A percentile compares a stretch with the other conserved stretches of the same genome.
These are phyloP conservation scores for Drosophila lini DNA, from an alignment of 1,140 invertebrate genomes.

Conservation along the genomic window DNA sequence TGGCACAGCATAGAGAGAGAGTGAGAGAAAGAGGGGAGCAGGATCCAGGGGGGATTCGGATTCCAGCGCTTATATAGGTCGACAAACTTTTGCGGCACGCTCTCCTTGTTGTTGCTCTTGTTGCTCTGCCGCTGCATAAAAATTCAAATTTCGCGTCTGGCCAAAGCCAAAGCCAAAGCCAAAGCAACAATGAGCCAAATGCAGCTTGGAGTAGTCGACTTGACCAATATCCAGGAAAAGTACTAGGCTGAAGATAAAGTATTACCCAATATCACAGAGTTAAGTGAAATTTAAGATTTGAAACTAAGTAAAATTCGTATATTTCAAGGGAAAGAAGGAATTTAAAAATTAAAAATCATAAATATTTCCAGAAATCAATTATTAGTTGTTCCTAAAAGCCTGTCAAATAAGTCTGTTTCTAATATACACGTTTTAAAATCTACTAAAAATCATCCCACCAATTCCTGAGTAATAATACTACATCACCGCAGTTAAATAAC, in stretches of 20 bases:
- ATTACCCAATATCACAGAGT: background rate
- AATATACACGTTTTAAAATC: background rate
- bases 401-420: background rate
- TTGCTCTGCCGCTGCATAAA: conserved; percentile 66
- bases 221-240: conserved; percentile 7
- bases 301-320: background rate
- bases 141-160: conserved; percentile 79
- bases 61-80: conserved; percentile 75
- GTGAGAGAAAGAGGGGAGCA: background rate
- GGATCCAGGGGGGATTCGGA: conserved; percentile 22
- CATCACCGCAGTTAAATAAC: background rate
- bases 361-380: background rate
- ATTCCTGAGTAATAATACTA: background rate
- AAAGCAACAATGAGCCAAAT: conserved; percentile 23
- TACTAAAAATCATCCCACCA: background rate
- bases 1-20: background rate
- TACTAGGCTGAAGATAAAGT: background rate
- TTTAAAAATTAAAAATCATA: too few species aligned
- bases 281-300: background rate
- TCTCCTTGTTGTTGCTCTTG: conserved; percentile 58
- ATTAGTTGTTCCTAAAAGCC: background rate
- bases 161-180: conserved; percentile 36
- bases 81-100: conserved; percentile 80
- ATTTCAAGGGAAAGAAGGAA: background rate
- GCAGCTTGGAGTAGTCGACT: conserved; percentile 5